These are phyloP conservation scores for Phrynosoma blainvillii DNA, from an alignment of 2,113 vertebrate genomes.

Conservation along the genomic window DNA sequence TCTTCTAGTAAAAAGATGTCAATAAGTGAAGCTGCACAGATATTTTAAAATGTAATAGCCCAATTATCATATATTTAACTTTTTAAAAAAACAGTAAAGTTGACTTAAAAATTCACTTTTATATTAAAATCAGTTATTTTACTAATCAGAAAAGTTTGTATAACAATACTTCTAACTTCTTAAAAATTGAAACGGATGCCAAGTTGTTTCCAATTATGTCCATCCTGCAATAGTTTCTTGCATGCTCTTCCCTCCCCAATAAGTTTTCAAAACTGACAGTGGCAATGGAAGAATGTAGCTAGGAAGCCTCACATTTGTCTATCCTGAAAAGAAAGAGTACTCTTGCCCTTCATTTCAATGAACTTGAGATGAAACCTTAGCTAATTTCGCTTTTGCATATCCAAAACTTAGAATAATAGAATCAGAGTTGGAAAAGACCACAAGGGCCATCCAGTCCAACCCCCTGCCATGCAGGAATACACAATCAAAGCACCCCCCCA, in stretches of 20 bases:
- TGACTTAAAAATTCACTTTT: neutral
- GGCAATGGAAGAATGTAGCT: too few species aligned
- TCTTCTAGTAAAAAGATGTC: neutral
- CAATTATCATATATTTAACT: neutral
- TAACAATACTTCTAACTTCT: neutral
- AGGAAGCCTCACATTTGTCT: too few species aligned
- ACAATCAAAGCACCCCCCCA: too few species aligned
- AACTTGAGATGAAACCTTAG: too few species aligned
- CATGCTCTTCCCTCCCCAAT: neutral
- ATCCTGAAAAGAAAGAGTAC: too few species aligned
- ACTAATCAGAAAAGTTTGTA: neutral
- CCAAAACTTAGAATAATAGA: neutral
- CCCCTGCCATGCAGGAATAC: too few species aligned
- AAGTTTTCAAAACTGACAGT: too few species aligned
- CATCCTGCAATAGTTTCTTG: neutral
- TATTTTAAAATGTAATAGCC: constrained; percentile 2
- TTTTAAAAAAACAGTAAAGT: neutral
- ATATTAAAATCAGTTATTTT: neutral
- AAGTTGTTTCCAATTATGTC: neutral
- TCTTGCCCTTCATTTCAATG: neutral
- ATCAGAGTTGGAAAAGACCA: too few species aligned
- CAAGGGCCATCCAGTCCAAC: too few species aligned
- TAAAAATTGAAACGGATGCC: neutral
- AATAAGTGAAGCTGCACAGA: neutral
- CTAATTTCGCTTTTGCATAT: neutral